These are phyloP conservation scores for Meloidogyne floridensis DNA, from an alignment of 1,140 invertebrate species.

Conservation along the genomic window DNA sequence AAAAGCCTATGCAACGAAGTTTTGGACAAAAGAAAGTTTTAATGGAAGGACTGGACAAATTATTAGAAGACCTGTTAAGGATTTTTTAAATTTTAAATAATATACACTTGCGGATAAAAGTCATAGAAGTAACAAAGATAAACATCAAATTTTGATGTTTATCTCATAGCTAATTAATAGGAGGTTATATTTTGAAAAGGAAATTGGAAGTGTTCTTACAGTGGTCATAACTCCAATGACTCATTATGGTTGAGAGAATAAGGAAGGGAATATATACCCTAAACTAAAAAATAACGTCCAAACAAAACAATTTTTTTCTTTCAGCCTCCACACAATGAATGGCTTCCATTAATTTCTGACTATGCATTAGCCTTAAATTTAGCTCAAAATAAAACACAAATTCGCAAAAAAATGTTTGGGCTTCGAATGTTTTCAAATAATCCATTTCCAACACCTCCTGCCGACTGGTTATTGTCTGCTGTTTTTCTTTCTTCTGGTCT, in stretches of 20 bases:
- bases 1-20: constrained; percentile 7
- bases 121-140: no score
- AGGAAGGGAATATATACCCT: no score
- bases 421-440: background rate
- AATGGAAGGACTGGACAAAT: background rate
- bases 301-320: background rate
- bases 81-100: background rate
- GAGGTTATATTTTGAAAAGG: no score
- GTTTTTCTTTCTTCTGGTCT: constrained; percentile 27
- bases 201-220: no score
- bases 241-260: no score
- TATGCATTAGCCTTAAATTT: constrained; percentile 15
- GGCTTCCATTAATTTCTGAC: constrained; percentile 16
- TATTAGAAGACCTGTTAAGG: background rate
- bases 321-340: constrained; percentile 29
- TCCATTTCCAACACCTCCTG: background rate
- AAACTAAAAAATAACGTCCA: background rate
- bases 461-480: constrained; percentile 29
- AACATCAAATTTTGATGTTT: no score
- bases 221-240: no score
- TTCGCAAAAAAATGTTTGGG: constrained; percentile 12
- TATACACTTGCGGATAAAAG: no score
- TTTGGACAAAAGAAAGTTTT: constrained; percentile 4
- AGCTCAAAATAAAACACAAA: constrained; percentile 5
- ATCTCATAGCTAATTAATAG: no score